A percentile compares a stretch with the other conserved stretches of the same genome.
phyloP scores from a whole-genome alignment of 2,797 vertebrate genomes.

The Babyrousa celebensis region DNA sequence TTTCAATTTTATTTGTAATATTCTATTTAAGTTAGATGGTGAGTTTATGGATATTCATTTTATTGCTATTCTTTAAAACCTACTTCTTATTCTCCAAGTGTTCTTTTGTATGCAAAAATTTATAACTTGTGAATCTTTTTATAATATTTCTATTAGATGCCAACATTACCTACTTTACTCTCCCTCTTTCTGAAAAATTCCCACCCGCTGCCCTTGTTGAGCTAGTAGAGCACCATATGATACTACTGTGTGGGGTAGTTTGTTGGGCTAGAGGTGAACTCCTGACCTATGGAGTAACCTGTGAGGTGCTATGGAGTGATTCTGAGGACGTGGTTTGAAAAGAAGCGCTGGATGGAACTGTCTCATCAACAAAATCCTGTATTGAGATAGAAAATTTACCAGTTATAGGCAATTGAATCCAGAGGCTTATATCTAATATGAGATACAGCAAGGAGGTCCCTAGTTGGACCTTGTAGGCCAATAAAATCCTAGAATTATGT shows the following conservation, averaged over 20 bases:
- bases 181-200: not conserved
- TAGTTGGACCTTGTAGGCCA: not conserved
- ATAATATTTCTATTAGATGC: not conserved
- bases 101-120: conserved; percentile 22
- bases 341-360: not conserved
- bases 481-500: not conserved
- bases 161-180: not conserved
- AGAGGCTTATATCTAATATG: not conserved
- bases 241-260: not conserved
- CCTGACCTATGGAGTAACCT: not conserved
- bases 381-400: not conserved
- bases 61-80: not conserved
- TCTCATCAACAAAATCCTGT: not conserved
- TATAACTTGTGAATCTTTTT: not conserved
- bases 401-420: not conserved
- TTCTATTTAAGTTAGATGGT: not conserved
- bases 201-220: not conserved
- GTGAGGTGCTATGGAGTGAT: not conserved
- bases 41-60: not conserved
- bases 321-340: not conserved
- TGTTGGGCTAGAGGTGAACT: not conserved
- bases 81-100: not conserved
- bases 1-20: conserved; percentile 13
- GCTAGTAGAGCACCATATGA: not conserved
- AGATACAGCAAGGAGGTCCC: not conserved